Base-by-base conservation (phyloP, 1,140 invertebrate species). In the Nasonia longicornis region DNA sequence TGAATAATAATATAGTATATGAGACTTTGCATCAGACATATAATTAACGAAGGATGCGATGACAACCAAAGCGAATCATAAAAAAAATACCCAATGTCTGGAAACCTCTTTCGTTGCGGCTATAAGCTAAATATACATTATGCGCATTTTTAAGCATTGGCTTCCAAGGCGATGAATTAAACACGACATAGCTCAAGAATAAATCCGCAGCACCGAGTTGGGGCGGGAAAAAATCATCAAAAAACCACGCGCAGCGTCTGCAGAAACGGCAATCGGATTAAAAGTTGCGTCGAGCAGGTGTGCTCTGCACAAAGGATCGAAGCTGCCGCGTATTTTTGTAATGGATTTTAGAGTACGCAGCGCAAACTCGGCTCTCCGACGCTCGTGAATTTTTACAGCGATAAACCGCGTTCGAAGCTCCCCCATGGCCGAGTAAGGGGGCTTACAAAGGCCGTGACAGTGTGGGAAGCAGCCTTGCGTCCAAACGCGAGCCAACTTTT, bases 341-440 rank as follows among this genome's bases (percentile, higher is more conserved):
- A 88, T 89, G 88, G 87, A 89, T 88, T 89, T 88, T 87, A 87
- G 85, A 89, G 86, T 88, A 87, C 86, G 83, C 73, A 75, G 52
- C 35, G 72, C 70, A 73, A 74, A 77, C 81, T 79, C 80, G 77
- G 80, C 74, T 76, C 29, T 64, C 80, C 42, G 35, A 35, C 26
- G 22, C 29, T 22, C 35, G 26, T 20, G 26, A 78, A 78, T 70
- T 78, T 70, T 69, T 29, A 20, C 31, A 70, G 69, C 29, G 45
- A 72, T 52, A 63, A 79, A 79, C 67, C 64, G 45, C 29, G 64
- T 31, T 58, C 22, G 22, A 31, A 35, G 63, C 35, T 58, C 12
- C 0, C 67, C 22, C 7, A 70, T 11, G 31, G 67, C 64, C 8
- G 14, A 12, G 31, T 26, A 26, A 70, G 8, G 7, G 7, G 38